Conservation (phyloP, 2,113 vertebrate species). For the Laticauda colubrina region DNA sequence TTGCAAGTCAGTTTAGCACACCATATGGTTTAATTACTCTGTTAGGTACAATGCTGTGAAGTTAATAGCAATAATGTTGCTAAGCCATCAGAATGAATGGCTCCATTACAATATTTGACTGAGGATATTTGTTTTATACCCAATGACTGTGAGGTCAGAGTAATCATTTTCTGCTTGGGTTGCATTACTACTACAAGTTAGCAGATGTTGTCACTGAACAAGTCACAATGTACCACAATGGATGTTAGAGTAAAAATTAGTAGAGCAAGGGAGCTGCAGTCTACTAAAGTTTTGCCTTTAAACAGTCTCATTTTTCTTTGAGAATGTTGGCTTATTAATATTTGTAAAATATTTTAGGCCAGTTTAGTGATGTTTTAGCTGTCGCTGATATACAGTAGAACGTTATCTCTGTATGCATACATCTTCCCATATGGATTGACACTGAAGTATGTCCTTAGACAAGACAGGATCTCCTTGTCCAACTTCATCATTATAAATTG, state of each 20-base stretch:
- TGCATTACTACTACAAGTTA: conserved; percentile 37
- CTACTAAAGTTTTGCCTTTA: neutral
- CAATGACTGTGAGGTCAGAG: conserved; percentile 54
- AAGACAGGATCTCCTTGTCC: too few relatives aligned
- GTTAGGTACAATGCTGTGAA: conserved; percentile 63
- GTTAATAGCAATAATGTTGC: conserved; percentile 63
- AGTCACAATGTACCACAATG: conserved; percentile 35
- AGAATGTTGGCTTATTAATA: neutral
- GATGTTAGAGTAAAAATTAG: neutral
- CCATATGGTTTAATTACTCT: conserved; percentile 79
- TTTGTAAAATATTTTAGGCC: neutral
- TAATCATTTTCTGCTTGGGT: conserved; percentile 42
- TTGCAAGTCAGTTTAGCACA: conserved; percentile 54
- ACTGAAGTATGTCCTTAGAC: neutral
- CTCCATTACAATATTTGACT: conserved; percentile 42
- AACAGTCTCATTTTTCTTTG: neutral
- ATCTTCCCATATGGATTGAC: neutral
- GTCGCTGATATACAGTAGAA: neutral
- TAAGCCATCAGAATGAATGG: conserved; percentile 53
- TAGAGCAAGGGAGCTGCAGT: neutral
- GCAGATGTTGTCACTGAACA: conserved; percentile 43
- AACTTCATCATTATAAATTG: too few relatives aligned
- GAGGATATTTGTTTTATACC: conserved; percentile 41
- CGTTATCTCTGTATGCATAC: neutral
- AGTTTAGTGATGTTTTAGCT: neutral